Percentiles rank a stretch among this genome's conserved stretches.
These are phyloP conservation scores for Scartelaos histophorus DNA, from an alignment of 2,113 vertebrate genomes.

Conservation along the genomic window DNA sequence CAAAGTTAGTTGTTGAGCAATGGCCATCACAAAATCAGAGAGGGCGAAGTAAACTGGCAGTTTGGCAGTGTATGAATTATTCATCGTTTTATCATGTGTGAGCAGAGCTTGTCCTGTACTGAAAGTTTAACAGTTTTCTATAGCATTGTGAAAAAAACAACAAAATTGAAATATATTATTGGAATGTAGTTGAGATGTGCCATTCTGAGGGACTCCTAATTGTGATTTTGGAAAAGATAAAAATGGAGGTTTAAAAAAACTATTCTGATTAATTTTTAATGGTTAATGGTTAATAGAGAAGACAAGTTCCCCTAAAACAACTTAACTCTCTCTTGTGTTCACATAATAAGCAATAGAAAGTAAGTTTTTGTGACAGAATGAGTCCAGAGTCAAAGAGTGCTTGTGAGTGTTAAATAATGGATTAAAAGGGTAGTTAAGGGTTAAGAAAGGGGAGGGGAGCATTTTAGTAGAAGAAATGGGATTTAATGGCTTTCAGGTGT, in stretches of 20 bases:
- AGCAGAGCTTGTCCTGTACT: background rate
- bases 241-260: no score
- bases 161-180: no score
- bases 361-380: constrained; percentile 60
- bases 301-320: constrained; percentile 15
- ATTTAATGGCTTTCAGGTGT: constrained; percentile 49
- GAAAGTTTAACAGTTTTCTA: background rate
- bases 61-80: constrained; percentile 19
- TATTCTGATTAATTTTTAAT: no score
- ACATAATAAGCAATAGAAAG: constrained; percentile 37
- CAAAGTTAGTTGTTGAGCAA: background rate
- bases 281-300: background rate
- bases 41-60: constrained; percentile 5
- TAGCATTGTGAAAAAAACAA: background rate
- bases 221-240: no score
- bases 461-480: constrained; percentile 48
- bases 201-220: background rate
- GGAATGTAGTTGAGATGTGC: no score
- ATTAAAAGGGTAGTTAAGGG: constrained; percentile 33
- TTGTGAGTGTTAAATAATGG: constrained; percentile 45
- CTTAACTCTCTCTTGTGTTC: background rate
- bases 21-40: constrained; percentile 13
- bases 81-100: constrained; percentile 13
- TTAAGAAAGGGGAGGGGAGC: constrained; percentile 44
- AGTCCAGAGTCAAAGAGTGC: constrained; percentile 37